Evolutionary conservation across 1,140 invertebrate species (phyloP), one percentile per base, ranked within the genome.

Genomic region (Ooceraea biroi): DNA sequence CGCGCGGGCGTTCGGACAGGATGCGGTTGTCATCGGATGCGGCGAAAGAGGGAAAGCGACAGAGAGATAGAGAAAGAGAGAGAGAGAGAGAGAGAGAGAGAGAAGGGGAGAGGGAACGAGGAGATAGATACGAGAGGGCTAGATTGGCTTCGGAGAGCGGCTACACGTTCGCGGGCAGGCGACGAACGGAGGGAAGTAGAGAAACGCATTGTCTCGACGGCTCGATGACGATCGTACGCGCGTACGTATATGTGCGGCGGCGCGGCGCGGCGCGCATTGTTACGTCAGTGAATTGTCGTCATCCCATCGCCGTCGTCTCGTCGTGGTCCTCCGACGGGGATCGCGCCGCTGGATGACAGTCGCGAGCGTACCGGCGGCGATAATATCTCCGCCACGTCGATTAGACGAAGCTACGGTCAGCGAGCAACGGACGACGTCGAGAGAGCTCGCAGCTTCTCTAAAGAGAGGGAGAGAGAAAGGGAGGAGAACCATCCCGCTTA

Each of bases 11-110:
- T 69, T 89, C 87, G 88, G 88, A 88, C 90, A 91, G 91, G 91
- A 92, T 90, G 82, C 77, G 89, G 65, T 91, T 91, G 92, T 92
- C 92, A 90, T 90, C 88, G 90, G 83, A 82, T 27, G 72, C 57
- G 58, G 52, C 80, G 61, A 76, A 57, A 74, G 82, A 73, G 60
- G 5, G n/a, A 73, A 48, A 17, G 65, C 44, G 1, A 17, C 22
- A 68, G 14, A 69, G 25, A 71, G 3, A 52, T 12, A 52, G 50
- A 11, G 17, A 57, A 27, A 22, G n/a, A 30, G 66, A 36, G 68
- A 48, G 19, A 52, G 14, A 41, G 30, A 19, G 73, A 8, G 27
- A 48, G 41, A 72, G 50, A 52, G 7, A 17, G 61, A 73, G 78
- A 50, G 61, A 57, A 22, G 48, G 61, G 57, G 65, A 52, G 68